Evolutionary conservation across 2,797 vertebrate genomes (phyloP), one percentile per base, ranked within the genome.

Genomic region (Chelon labrosus): DNA sequence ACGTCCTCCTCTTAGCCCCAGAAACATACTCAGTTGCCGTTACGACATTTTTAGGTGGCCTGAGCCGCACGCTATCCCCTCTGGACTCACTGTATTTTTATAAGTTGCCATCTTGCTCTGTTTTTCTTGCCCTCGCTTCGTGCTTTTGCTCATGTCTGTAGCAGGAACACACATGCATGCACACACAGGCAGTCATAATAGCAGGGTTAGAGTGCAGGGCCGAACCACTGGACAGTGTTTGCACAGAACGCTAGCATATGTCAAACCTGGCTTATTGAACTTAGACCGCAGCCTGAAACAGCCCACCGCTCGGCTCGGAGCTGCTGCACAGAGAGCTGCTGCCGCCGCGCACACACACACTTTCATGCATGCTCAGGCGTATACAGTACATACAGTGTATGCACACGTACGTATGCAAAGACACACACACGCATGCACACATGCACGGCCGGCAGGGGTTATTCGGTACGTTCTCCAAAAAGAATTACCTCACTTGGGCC

Each of bases 231-330:
- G 88, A 89, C 85, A 88, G 85, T 91, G 85, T 93, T 93, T 90
- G 88, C 67, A 86, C 93, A 91, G 90, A 93, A 93, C 69, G 85
- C 88, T 91, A 83, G 88, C 91, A 91, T 83, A 92, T 92, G 92
- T 93, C 91, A 87, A 82, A 88, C 81, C 83, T 83, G 82, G 85
- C 87, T 91, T 89, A 82, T 89, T 91, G 91, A 91, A 88, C 78
- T 84, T 88, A 89, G 88, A 90, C 91, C 86, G 42, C 89, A 88
- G 88, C 84, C 80, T 84, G 70, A 86, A 92, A 91, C 86, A 85
- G 88, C 86, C 73, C 80, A 78, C 83, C 78, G 83, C 79, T 80
- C 75, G 37, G 69, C 78, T 81, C 79, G 27, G 46, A 82, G 77
- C 46, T 22, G 65, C 73, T 22, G 65, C 73, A 73, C 70, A 42